Evolutionary conservation across 2,797 vertebrate species (phyloP), one percentile per base, ranked within the genome.

Genomic region (Eulemur rubriventer): DNA sequence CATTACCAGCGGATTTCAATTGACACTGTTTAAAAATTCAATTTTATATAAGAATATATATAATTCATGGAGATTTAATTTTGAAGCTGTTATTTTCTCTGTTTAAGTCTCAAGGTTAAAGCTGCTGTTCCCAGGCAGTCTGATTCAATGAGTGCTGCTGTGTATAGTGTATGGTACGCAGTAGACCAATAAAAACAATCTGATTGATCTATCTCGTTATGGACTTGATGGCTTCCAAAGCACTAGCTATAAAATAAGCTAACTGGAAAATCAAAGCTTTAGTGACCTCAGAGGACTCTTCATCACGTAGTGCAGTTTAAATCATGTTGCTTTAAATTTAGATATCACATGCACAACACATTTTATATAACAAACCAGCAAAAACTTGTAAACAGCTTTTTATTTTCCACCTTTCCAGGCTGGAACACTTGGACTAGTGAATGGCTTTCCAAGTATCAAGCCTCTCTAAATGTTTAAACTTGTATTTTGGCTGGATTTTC

Each of bases 181-280:
- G 95, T 95, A 98, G 98, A 98, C 97, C 96, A 98, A 98, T 98
- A 98, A 98, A 98, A 98, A 76, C 97, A 98, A 97, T 97, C 98
- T 98, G 98, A 98, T 98, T 98, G 98, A 98, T 98, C 98, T 98
- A 79, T 98, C 98, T 98, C 18, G 11, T 98, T 99, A 98, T 97
- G 94, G 92, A 97, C 98, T 98, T 98, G 98, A 98, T 98, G 97
- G 94, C 87, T 98, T 98, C 96, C 98, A 98, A 98, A 98, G 96
- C 95, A 98, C 96, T 97, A 97, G 94, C 95, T 98, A 94, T 99
- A 98, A 98, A 98, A 98, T 98, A 98, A 98, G 96, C 96, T 98
- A 98, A 98, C 98, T 98, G 98, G 97, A 98, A 98, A 98, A 98
- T 98, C 98, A 98, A 98, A 98, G 94, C 97, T 98, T 98, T 98